These are phyloP conservation scores for Furcifer pardalis DNA, from an alignment of 2,797 vertebrate genomes.

Conservation along the genomic window DNA sequence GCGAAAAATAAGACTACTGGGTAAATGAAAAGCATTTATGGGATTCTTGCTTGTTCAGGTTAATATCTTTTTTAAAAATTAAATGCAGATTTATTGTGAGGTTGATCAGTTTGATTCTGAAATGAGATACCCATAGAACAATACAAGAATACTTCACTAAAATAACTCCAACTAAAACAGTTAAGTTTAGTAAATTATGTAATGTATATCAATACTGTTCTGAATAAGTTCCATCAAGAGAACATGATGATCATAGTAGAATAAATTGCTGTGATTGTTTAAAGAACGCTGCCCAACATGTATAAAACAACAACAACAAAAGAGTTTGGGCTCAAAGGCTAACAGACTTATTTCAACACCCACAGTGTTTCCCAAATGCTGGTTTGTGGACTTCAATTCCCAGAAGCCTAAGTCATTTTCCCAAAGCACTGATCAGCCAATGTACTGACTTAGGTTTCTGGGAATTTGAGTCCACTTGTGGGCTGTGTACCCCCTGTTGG, in stretches of 20 bases:
- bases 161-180: not conserved
- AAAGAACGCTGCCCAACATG: no score
- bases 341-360: no score
- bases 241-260: not conserved
- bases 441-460: no score
- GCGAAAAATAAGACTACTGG: not conserved
- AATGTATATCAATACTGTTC: not conserved
- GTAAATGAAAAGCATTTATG: not conserved
- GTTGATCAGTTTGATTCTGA: no score
- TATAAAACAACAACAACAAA: not conserved
- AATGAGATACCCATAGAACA: not conserved
- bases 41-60: not conserved
- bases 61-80: not conserved
- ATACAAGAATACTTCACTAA: not conserved
- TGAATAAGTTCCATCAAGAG: not conserved
- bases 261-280: not conserved
- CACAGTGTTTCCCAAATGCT: no score
- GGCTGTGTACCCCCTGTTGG: no score
- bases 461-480: no score
- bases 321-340: no score
- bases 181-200: not conserved
- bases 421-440: no score
- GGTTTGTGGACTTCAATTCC: no score
- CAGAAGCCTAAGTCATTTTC: no score
- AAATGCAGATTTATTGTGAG: not conserved